Percentiles rank a stretch among this genome's conserved stretches.
Evolutionary conservation across 2,113 vertebrate genomes (phyloP).

Genomic region (Theristicus caerulescens): DNA sequence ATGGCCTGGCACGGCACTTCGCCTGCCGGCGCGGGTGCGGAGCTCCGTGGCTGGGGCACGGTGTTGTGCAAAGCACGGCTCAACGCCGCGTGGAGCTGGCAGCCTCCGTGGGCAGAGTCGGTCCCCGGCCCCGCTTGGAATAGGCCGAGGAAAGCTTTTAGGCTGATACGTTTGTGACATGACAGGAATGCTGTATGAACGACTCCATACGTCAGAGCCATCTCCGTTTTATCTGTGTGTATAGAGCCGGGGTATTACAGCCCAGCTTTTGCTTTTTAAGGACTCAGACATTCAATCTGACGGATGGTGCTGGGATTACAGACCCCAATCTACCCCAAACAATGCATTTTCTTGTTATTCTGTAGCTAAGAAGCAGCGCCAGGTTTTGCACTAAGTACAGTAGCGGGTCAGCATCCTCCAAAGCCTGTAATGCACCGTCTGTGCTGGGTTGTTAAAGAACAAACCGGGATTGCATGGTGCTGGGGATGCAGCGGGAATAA

Average conservation of each 20-base stretch:
- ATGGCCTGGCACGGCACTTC: accelerated
- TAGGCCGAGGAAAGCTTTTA: not conserved
- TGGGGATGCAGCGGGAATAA: not conserved
- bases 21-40: accelerated
- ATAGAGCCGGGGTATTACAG: not conserved
- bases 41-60: not conserved
- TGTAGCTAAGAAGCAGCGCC: not conserved
- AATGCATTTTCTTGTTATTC: not conserved
- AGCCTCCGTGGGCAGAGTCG: accelerated
- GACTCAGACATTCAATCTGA: not conserved
- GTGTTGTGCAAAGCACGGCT: accelerated
- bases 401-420: not conserved
- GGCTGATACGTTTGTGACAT: accelerated
- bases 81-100: accelerated
- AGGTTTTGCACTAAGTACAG: not conserved
- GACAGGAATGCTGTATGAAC: not conserved
- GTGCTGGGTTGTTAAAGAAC: not conserved
- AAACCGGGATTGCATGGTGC: not conserved
- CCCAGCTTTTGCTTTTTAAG: not conserved
- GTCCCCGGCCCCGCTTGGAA: not conserved
- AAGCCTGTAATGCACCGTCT: not conserved
- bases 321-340: not conserved
- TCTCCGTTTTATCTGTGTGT: not conserved
- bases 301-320: not conserved
- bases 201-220: not conserved